A percentile compares a stretch with the other conserved stretches of the same genome.
phyloP scores from a whole-genome alignment of 2,797 vertebrate species.

The Syngnathus acus region DNA sequence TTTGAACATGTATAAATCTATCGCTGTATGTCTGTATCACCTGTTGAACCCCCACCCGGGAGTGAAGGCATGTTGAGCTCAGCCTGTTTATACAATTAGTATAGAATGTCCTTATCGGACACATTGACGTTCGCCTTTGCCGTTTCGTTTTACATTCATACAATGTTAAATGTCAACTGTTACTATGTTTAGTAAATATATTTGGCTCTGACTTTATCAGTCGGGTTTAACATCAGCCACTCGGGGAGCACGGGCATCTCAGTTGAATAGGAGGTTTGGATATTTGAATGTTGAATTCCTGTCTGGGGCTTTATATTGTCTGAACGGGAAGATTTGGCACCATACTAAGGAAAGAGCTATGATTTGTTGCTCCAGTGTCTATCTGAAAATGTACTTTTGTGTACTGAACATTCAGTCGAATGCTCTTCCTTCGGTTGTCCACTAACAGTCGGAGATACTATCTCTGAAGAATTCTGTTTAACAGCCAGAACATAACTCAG shows the following conservation, averaged over 20 bases:
- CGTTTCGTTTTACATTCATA: background rate
- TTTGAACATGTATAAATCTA: background rate
- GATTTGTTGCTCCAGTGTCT: background rate
- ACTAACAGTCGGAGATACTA: constrained; percentile 60
- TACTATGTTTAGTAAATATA: background rate
- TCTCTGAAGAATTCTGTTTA: constrained; percentile 66
- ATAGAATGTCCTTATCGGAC: background rate
- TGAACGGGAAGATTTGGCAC: background rate
- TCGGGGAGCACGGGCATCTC: background rate
- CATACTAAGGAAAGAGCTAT: background rate
- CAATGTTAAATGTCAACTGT: background rate
- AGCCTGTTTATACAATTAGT: constrained; percentile 1
- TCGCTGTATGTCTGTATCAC: background rate
- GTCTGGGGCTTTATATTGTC: background rate
- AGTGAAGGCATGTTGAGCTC: background rate
- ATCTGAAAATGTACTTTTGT: constrained; percentile 5
- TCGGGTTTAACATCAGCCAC: background rate
- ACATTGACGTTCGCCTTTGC: background rate
- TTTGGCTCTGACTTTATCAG: background rate
- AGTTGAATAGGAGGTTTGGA: background rate
- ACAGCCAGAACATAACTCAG: constrained; percentile 63
- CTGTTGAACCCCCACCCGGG: background rate
- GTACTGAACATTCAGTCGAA: background rate
- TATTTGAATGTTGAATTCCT: background rate
- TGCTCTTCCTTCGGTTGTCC: constrained; percentile 8